Base-by-base conservation (phyloP, 2,797 vertebrate genomes). In the Pseudochirops cupreus region DNA sequence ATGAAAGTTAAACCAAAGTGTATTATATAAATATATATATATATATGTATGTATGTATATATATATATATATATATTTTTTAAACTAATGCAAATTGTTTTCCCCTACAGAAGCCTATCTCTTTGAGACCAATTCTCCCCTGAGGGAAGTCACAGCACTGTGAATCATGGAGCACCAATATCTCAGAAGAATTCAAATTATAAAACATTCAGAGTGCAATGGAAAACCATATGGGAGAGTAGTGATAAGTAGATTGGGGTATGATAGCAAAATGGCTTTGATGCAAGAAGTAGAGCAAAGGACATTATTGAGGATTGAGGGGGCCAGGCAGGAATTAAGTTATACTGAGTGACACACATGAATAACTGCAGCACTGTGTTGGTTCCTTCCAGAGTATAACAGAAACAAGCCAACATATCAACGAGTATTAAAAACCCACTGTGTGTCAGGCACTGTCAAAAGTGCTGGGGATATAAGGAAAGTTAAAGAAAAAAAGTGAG, bases 151-250 rank as follows among this genome's bases (percentile, higher is more conserved):
- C 74, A 87, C 1, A 87, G 31, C 3, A 50, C 21, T 3, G 9
- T 87, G 21, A 50, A 87, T 87, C 74, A 87, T 87, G 74, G 24
- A 50, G 21, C 74, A 50, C 39, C 31, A 50, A 39, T 87, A 50
- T 87, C 74, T 87, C 74, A 87, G 39, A 87, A 87, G 39, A 87
- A 50, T 87, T 87, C 74, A 87, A 87, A 50, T 87, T 87, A 87
- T 87, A 87, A 87, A 87, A 87, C 74, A 87, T 26, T 50, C 39
- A 87, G 74, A 87, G 39, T 87, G 39, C 74, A 87, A 50, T 87
- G 39, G 74, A 50, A 87, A 87, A 87, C 39, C 74, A 87, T 46
- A 50, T 87, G 39, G 39, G 39, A 87, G 74, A 87, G 24, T 26
- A 50, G 39, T 5, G 74, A 87, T 50, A 87, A 87, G 39, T 87